A percentile compares a stretch with the other conserved stretches of the same genome.
phyloP scores from a whole-genome alignment of 2,797 vertebrate species.

The Phoxinus dragarum region DNA sequence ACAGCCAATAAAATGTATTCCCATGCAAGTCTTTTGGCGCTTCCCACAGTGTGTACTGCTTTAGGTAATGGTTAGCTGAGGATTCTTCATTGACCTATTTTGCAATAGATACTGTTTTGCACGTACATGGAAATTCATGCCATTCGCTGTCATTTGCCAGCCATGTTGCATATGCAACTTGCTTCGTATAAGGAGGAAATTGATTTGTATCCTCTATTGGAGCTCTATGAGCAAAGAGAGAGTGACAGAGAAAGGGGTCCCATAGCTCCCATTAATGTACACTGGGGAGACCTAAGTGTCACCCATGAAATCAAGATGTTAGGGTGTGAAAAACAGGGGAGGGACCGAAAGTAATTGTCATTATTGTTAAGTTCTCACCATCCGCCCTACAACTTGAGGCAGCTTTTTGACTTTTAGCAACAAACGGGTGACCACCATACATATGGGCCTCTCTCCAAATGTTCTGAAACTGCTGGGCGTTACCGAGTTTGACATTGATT shows the following conservation, averaged over 20 bases:
- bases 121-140: not conserved
- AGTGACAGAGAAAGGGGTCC: slow-evolving; percentile 71
- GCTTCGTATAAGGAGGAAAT: not conserved
- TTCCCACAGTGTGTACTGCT: not conserved
- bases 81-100: slow-evolving; percentile 2
- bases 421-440: slow-evolving; percentile 52
- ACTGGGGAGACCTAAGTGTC: slow-evolving; percentile 85
- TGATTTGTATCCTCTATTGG: not conserved
- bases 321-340: slow-evolving; percentile 86
- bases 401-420: slow-evolving; percentile 61
- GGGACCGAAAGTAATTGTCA: slow-evolving; percentile 84
- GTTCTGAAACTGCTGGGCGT: slow-evolving; percentile 37
- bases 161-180: not conserved
- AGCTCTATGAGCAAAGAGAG: slow-evolving; percentile 36
- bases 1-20: not conserved
- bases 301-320: slow-evolving; percentile 90
- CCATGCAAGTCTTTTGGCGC: not conserved
- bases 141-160: not conserved
- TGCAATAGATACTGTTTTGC: not conserved
- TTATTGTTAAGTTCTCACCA: slow-evolving; percentile 82
- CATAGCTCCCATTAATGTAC: slow-evolving; percentile 78
- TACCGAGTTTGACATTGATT: slow-evolving; percentile 38
- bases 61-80: not conserved
- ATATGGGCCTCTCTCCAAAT: slow-evolving; percentile 41
- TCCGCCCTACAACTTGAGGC: slow-evolving; percentile 76